Conservation (phyloP, 1,140 invertebrate species). For the Drosophila kikkawai region DNA sequence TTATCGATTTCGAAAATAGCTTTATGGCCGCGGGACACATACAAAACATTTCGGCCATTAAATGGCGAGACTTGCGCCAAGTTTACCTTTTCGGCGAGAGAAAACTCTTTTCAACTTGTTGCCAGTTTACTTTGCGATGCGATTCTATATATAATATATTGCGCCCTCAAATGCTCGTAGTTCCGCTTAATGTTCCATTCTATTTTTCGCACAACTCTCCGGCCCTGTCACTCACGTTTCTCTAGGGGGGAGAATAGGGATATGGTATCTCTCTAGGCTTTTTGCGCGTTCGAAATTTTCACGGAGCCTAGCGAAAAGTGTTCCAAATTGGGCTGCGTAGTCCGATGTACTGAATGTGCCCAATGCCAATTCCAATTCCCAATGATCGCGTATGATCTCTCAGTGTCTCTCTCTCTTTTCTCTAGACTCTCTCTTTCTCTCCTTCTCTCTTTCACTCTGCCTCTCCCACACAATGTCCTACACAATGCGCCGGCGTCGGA, state of each 20-base stretch:
- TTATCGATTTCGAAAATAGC: constrained; percentile 52
- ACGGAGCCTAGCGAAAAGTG: constrained; percentile 64
- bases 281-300: constrained; percentile 51
- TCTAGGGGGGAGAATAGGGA: constrained; percentile 10
- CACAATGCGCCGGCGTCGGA: constrained; percentile 66
- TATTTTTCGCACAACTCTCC: constrained; percentile 75
- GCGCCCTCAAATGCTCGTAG: constrained; percentile 26
- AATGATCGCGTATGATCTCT: constrained; percentile 24
- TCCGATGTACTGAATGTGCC: constrained; percentile 50
- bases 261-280: constrained; percentile 22
- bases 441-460: constrained; percentile 10
- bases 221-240: constrained; percentile 36
- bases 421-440: constrained; percentile 15
- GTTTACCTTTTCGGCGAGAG: constrained; percentile 30
- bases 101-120: constrained; percentile 34
- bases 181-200: constrained; percentile 57
- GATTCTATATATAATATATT: constrained; percentile 22
- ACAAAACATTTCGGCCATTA: constrained; percentile 29
- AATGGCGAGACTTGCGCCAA: constrained; percentile 32
- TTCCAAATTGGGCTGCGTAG: constrained; percentile 66
- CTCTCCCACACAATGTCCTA: constrained; percentile 58
- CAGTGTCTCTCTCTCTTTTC: neutral
- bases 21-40: constrained; percentile 38
- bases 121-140: constrained; percentile 15
- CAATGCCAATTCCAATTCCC: constrained; percentile 51